phyloP scores from a whole-genome alignment of 2,888 invertebrate genomes.

The Onchidella celtica region DNA sequence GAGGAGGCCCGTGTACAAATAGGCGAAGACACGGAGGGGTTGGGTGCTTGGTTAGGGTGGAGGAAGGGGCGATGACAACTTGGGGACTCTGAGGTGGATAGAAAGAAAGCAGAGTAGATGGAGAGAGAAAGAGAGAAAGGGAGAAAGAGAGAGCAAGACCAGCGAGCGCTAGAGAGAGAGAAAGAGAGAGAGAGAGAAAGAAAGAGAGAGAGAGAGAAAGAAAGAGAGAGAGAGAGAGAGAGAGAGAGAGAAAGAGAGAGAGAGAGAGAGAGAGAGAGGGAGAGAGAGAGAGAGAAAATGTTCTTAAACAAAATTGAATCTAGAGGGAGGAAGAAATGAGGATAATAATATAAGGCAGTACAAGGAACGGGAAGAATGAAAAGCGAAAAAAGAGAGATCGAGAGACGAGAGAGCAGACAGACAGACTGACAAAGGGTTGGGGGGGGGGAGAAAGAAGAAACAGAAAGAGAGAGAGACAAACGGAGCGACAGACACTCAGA shows the following conservation, averaged over 20 bases:
- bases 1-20: background rate
- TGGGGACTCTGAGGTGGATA: background rate
- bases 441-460: conserved; percentile 1
- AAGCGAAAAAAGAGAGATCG: background rate
- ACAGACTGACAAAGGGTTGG: conserved; percentile 5
- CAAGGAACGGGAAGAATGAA: background rate
- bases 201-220: background rate
- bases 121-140: background rate
- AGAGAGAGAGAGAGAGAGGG: background rate
- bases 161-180: background rate
- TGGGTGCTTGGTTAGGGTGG: background rate
- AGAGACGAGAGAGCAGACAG: background rate
- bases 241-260: background rate
- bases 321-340: background rate
- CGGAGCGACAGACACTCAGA: too few relatives aligned
- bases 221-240: background rate
- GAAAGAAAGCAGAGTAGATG: background rate
- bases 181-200: background rate
- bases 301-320: background rate
- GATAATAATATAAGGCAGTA: background rate
- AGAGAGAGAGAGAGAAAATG: background rate
- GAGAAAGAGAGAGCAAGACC: background rate
- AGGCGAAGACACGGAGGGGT: background rate
- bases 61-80: background rate
- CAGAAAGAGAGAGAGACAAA: too few relatives aligned